Base-by-base conservation (phyloP, 2,888 invertebrate species). In the Coremacera marginata region DNA sequence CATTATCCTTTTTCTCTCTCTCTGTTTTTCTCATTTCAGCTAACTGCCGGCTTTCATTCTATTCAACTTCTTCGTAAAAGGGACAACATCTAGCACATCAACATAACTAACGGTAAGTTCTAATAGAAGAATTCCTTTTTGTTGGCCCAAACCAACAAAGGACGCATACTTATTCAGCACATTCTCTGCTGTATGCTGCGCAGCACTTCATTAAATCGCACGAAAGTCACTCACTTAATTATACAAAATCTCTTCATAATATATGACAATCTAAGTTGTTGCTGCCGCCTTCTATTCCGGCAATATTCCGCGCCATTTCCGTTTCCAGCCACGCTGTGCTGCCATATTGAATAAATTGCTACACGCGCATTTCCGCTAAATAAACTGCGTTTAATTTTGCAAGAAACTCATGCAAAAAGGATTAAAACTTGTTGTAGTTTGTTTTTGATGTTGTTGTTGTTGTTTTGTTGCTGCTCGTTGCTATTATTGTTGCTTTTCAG, bases 311-410 rank as follows among this genome's bases (percentile, higher is more conserved):
- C 67, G 34, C 27, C 71, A 70, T 57, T 57, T 44, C 19, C 57
- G 14, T 34, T 55, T 57, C 37, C 70, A 57, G 27, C 16, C 11
- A 55, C 14, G n/a, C n/a, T 19, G 71, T 19, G 71, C 19, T 31
- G 71, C 19, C 71, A 37, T 22, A 16, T 34, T 52, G 57, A n/a
- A 11, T 60, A 14, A 14, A 19, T 22, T 44, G 44, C 37, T 19
- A 44, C 71, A 31, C 31, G 37, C 27, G 62, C 62, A 62, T 44
- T 72, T 72, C 71, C 72, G 72, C 72, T 37, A 72, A 72, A 72
- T 72, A 62, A 72, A 72, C 62, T 49, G 25, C n/a, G 60, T 62
- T 72, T 72, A 72, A 62, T 72, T 72, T 49, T 25, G 62, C 60
- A 51, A 25, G 19, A 55, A 44, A 31, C 34, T 72, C 27, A 51